Percentiles rank a stretch among this genome's conserved stretches.
These are phyloP conservation scores for Anguilla rostrata DNA, from an alignment of 2,113 vertebrate genomes.

Conservation along the genomic window DNA sequence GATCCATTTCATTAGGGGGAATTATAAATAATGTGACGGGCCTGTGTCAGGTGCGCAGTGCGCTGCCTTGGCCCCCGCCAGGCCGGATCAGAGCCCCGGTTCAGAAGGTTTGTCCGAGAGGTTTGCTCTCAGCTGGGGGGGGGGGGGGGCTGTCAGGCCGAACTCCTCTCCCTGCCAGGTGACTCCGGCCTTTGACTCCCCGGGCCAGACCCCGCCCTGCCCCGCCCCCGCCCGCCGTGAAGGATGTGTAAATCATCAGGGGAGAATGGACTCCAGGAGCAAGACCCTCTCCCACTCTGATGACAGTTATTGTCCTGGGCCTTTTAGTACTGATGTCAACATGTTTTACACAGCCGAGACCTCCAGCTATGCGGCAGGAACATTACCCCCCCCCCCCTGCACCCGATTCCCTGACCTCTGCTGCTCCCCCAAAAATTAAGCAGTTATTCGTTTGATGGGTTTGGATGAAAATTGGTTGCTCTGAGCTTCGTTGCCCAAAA, in stretches of 20 bases:
- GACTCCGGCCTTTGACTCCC: neutral
- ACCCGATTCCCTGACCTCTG: neutral
- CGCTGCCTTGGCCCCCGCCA: neutral
- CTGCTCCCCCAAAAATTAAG: neutral
- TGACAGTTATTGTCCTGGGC: slow-evolving; percentile 35
- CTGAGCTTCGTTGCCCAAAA: neutral
- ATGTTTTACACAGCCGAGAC: neutral
- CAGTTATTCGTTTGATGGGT: neutral
- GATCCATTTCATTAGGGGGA: slow-evolving; percentile 8
- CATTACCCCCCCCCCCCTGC: neutral
- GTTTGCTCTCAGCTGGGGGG: neutral
- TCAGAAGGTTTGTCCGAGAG: neutral
- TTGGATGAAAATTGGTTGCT: neutral
- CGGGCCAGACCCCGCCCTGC: neutral
- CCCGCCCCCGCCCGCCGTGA: slow-evolving; percentile 10
- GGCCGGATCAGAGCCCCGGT: neutral
- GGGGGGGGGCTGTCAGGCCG: neutral
- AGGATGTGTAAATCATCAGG: slow-evolving; percentile 32
- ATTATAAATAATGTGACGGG: slow-evolving; percentile 16
- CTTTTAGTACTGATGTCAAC: slow-evolving; percentile 26
- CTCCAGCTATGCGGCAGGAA: neutral
- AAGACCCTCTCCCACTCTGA: neutral
- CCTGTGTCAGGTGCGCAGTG: slow-evolving; percentile 4
- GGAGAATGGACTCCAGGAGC: slow-evolving; percentile 17
- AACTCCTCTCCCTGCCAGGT: neutral